Evolutionary conservation across 2,113 vertebrate species (phyloP).

Genomic region (Platanista minor): DNA sequence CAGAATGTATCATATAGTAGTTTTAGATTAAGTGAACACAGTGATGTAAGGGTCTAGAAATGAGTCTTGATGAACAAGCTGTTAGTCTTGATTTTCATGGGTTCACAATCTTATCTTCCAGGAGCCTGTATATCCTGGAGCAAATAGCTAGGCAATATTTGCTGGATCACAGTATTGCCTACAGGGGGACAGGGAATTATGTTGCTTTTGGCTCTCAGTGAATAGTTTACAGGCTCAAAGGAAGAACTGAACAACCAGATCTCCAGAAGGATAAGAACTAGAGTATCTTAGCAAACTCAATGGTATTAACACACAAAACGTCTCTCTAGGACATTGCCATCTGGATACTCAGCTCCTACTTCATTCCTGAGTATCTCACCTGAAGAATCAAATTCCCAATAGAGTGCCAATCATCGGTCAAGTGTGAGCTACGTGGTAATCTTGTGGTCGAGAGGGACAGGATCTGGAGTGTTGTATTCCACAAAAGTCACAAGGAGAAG

Average conservation of each 20-base stretch:
- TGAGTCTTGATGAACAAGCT: background rate
- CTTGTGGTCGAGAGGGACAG: background rate
- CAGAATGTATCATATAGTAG: background rate
- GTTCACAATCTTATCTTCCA: background rate
- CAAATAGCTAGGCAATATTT: background rate
- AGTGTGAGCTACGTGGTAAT: background rate
- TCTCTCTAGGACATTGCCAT: background rate
- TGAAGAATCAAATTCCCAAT: background rate
- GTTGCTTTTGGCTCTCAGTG: background rate
- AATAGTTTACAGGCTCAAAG: background rate
- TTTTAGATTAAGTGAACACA: background rate
- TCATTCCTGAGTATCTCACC: background rate
- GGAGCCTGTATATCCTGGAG: background rate
- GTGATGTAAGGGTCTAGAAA: background rate
- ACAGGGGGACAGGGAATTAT: background rate
- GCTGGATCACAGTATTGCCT: background rate
- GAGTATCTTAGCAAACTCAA: background rate
- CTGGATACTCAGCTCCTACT: background rate
- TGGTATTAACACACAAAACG: background rate
- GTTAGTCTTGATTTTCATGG: background rate
- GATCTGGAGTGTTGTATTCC: background rate
- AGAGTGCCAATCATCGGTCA: background rate
- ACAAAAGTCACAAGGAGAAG: background rate
- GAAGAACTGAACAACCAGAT: background rate
- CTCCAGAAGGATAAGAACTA: background rate